Base-by-base conservation (phyloP, 2,888 invertebrate genomes). In the Malthinus flaveolus region DNA sequence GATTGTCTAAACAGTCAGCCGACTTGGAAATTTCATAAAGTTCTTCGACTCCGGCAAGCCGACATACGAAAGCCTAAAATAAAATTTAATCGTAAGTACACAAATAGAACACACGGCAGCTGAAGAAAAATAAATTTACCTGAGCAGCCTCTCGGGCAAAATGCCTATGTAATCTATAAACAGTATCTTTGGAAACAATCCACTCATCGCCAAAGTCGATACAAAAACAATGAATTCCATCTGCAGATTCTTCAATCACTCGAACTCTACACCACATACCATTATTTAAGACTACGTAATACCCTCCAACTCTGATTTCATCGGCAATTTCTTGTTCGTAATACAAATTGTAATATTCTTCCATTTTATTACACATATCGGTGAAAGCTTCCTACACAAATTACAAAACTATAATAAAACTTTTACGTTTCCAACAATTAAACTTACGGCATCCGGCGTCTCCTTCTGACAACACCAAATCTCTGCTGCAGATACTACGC, bases 151-250 rank as follows among this genome's bases (percentile, higher is more conserved):
- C 76, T 49, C 75, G 77, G 8, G 86, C 82, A 70, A 90, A 92
- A 59, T 84, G 82, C 1, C 84, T 81, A 58, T 85, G 84, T 48
- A 89, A 80, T 23, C 83, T 80, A 66, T 82, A 85, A 23, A 93
- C 80, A 58, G 83, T 79, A 23, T 80, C 73, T 8, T 82, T 76
- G 3, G 78, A 67, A 15, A 88, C 82, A 10, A 76, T 73, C 45
- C 86, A 86, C 61, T 86, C 87, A 65, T 89, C 90, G 0, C 92
- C 92, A 64, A 84, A 86, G 75, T 93, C 93, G 7, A 92, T 87
- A 61, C 90, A 85, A 66, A 88, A 88, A 50, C 88, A 88, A 36
- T 68, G 66, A 6, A 75, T 70, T 7, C 66, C 63, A 7, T 66
- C 75, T n/a, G 12, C 42, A 12, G 49, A 31, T 1, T 67, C 56